Base-by-base conservation (phyloP, 2,113 vertebrate species). In the Ovis canadensis region DNA sequence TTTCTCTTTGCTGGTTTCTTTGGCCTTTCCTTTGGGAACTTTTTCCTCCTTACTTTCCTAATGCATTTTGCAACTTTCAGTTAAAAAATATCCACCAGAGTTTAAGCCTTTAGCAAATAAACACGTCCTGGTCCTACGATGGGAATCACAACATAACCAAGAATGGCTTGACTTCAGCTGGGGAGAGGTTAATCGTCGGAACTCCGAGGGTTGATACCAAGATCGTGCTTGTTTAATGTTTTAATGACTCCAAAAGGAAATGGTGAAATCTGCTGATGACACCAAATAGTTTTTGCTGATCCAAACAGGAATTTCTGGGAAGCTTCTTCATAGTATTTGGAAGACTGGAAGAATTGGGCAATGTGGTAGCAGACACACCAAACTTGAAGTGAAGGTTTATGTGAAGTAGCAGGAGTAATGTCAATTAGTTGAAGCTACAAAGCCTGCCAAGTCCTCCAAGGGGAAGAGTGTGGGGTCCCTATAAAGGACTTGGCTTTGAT, bases 221-320 rank as follows among this genome's bases (percentile, higher is more conserved):
- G 83, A 96, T 90, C 27, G 7, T 91, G 50, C 86, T 97, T 97
- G 89, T 97, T 96, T 96, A 90, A 90, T 77, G 57, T 94, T 98
- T 97, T 94, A 96, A 97, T 92, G 89, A 96, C 57, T 96, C 82
- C 71, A 55, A 27, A 85, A 97, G 96, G 96, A 98, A 97, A 97
- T 98, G 96, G 93, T 84, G 96, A 97, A 98, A 98, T 97, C 90
- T 95, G 82, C 95, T 92, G 91, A 98, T 96, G 97, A 95, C 92
- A 97, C 91, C 90, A 88, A 71, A 93, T 96, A 94, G 84, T 94
- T 97, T 97, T 90, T 98, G 96, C 96, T 97, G 98, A 94, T 96
- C 86, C 88, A 97, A 91, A 97, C 14, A 90, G 40, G 89, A 91
- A 25, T 97, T 98, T 98, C 94, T 97, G 98, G 97, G 96, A 98